Base-by-base conservation (phyloP, 2,888 invertebrate species). In the Eledone cirrhosa region DNA sequence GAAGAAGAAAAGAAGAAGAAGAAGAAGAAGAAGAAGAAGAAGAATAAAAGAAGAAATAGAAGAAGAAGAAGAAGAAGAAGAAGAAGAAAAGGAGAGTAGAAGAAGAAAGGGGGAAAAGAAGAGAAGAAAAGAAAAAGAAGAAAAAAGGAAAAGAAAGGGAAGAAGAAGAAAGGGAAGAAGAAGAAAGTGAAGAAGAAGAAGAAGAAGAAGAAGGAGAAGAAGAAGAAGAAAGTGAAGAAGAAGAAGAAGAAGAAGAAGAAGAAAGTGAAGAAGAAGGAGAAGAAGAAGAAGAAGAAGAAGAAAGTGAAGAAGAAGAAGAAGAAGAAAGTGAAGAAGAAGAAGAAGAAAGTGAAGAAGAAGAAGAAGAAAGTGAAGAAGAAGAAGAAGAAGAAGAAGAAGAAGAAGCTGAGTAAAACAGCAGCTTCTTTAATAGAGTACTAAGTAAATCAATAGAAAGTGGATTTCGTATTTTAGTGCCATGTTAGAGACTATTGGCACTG, bases 111-210 rank as follows among this genome's bases (percentile, higher is more conserved):
- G 48, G 69, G 69, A 69, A 48, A 69, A 69, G 31, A 33, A 78
- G 75, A 78, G 59, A 78, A 7, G 41, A 47, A 78, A 69, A 65
- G 78, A 69, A 33, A 79, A 78, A 79, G 78, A 79, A 69, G 48
- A 67, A 65, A 67, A 78, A 67, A 79, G 78, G 31, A 67, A 65
- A 48, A 78, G 48, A 41, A 63, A 65, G 48, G 3, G 48, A 65
- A 47, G 78, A 31, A 27, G 59, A 69, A 29, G 69, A 31, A 24
- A 24, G 24, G 48, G 48, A 48, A 22, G n/a, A 11, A 29, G 41
- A 33, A 14, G 41, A 33, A 29, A 41, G 27, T n/a, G 33, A 33
- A 33, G 41, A 29, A 5, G 41, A 22, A 33, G 8, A 33, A 41
- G 11, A 31, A 27, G 31, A 31, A 47, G 31, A 48, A 48, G 48